A percentile compares a stretch with the other conserved stretches of the same genome.
phyloP scores from a whole-genome alignment of 2,888 invertebrate genomes.

The Parnassius mnemosyne region DNA sequence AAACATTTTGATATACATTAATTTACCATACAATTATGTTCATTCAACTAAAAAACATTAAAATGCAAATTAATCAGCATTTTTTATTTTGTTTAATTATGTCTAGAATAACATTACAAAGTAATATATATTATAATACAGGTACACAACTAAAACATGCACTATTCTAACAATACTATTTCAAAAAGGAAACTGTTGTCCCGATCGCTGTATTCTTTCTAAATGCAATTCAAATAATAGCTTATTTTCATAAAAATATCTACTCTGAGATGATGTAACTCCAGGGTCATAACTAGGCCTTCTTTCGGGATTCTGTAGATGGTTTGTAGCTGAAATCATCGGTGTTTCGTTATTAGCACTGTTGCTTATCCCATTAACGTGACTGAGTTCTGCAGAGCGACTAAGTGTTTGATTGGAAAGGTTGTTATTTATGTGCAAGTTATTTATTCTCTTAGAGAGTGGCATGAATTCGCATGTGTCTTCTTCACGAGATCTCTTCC shows the following conservation, averaged over 20 bases:
- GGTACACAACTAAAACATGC: conserved; percentile 47
- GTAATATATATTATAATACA: conserved; percentile 50
- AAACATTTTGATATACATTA: too few relatives aligned
- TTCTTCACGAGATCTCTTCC: conserved; percentile 89
- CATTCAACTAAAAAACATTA: neutral
- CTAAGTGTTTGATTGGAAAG: conserved; percentile 46
- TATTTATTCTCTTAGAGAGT: conserved; percentile 93
- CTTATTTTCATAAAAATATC: conserved; percentile 93
- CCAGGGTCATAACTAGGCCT: conserved; percentile 86
- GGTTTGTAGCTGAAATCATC: conserved; percentile 51
- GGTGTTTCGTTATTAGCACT: conserved; percentile 44
- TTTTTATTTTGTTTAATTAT: neutral
- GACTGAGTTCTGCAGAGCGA: conserved; percentile 55
- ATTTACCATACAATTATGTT: too few relatives aligned
- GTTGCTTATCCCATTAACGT: conserved; percentile 49
- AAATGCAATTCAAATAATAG: conserved; percentile 91
- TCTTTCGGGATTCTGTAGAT: conserved; percentile 57
- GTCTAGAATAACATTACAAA: conserved; percentile 43
- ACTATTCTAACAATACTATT: conserved; percentile 36
- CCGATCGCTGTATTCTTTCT: conserved; percentile 86
- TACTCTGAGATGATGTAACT: conserved; percentile 88
- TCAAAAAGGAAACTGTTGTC: conserved; percentile 73
- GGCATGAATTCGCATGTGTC: conserved; percentile 92
- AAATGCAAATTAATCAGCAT: neutral
- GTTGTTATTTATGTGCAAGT: conserved; percentile 88